phyloP scores from a whole-genome alignment of 2,113 vertebrate genomes.

The Pteropus alecto region DNA sequence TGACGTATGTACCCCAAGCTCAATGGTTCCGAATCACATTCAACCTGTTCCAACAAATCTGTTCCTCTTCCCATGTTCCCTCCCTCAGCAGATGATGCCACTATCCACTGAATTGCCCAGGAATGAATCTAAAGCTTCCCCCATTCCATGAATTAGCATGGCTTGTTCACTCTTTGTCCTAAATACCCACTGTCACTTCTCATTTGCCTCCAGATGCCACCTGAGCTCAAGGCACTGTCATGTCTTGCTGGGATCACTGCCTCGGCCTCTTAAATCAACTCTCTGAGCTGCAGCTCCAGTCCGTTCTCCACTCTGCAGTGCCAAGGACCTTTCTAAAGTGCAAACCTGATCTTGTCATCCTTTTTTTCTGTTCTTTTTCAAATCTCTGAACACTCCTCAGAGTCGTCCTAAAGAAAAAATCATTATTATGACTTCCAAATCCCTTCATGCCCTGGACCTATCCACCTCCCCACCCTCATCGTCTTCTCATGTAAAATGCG shows the following conservation, averaged over 20 bases:
- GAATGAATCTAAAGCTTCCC: background rate
- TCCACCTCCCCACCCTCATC: background rate
- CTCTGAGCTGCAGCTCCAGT: background rate
- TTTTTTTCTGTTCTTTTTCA: background rate
- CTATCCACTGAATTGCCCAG: background rate
- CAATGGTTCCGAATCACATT: background rate
- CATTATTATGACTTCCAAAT: background rate
- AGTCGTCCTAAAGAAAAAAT: background rate
- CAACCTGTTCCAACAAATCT: background rate
- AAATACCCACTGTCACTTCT: background rate
- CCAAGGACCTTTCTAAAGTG: background rate
- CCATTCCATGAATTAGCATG: background rate
- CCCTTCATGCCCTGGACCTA: background rate
- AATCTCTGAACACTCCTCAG: background rate
- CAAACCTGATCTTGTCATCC: background rate
- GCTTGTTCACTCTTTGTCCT: background rate
- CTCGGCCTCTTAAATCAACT: background rate
- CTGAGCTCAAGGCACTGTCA: background rate
- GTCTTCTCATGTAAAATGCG: background rate
- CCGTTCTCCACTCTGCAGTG: background rate
- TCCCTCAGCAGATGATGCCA: background rate
- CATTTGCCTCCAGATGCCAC: background rate
- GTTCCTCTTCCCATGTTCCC: background rate
- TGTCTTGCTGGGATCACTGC: background rate
- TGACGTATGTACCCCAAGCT: background rate